phyloP scores from a whole-genome alignment of 2,888 invertebrate species.

The Ectropis crepuscularia region DNA sequence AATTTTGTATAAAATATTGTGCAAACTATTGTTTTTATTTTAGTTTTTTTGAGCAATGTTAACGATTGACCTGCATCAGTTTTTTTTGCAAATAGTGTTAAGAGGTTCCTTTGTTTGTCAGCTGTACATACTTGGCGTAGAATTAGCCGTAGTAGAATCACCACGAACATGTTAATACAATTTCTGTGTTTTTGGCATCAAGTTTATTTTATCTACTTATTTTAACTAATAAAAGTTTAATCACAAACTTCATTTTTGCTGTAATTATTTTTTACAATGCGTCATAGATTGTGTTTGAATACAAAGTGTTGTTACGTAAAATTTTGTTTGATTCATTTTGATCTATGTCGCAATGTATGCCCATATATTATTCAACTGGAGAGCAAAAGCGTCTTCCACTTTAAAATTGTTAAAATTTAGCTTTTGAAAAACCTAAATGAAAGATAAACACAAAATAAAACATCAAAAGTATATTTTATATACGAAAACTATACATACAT shows the following conservation, averaged over 20 bases:
- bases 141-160: conserved; percentile 72
- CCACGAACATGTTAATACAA: conserved; percentile 74
- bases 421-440: conserved; percentile 26
- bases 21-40: conserved; percentile 12
- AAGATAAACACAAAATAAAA: conserved; percentile 39
- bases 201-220: conserved; percentile 84
- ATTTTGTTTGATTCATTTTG: too few relatives aligned
- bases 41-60: conserved; percentile 62
- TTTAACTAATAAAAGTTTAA: conserved; percentile 82
- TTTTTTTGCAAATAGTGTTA: conserved; percentile 58
- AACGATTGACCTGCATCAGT: conserved; percentile 79
- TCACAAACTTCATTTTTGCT: conserved; percentile 56
- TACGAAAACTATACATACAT: conserved; percentile 37
- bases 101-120: conserved; percentile 69
- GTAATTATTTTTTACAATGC: conserved; percentile 15
- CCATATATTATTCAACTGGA: too few relatives aligned
- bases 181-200: conserved; percentile 81
- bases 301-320: too few relatives aligned
- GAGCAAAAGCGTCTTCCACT: conserved; percentile 5
- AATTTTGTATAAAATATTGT: conserved; percentile 58
- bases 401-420: too few relatives aligned
- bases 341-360: too few relatives aligned
- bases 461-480: conserved; percentile 40
- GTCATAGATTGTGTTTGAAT: too few relatives aligned
- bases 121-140: conserved; percentile 82